Evolutionary conservation across 2,888 invertebrate species (phyloP).

Genomic region (Terebella lapidaria): DNA sequence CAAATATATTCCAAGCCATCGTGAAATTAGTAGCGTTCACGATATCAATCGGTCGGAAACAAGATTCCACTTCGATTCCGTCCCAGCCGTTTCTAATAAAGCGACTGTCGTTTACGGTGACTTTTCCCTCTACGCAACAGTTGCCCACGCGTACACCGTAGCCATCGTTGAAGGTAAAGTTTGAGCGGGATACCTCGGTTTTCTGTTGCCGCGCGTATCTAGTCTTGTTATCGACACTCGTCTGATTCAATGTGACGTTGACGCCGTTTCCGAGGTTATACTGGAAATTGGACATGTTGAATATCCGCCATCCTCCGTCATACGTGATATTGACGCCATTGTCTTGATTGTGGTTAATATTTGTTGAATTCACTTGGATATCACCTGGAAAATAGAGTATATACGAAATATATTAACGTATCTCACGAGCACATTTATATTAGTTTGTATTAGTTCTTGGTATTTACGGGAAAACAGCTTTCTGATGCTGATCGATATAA

Average conservation of each 20-base stretch:
- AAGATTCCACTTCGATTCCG: constrained; percentile 77
- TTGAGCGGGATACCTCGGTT: constrained; percentile 54
- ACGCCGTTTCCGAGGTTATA: constrained; percentile 74
- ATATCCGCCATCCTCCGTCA: constrained; percentile 86
- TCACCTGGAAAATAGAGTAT: constrained; percentile 61
- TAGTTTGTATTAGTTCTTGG: not conserved
- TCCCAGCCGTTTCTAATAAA: constrained; percentile 76
- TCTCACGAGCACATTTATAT: not conserved
- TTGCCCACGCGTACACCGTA: constrained; percentile 88
- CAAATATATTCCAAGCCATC: constrained; percentile 41
- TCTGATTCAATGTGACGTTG: constrained; percentile 31
- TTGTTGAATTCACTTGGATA: constrained; percentile 84
- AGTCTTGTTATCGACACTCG: constrained; percentile 45
- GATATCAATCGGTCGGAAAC: constrained; percentile 61
- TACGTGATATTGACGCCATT: constrained; percentile 88
- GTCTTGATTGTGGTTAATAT: constrained; percentile 73
- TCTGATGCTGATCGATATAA: too few relatives aligned
- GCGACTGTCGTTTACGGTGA: constrained; percentile 80
- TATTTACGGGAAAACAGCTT: not conserved
- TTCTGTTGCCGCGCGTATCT: constrained; percentile 18
- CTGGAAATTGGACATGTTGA: constrained; percentile 78
- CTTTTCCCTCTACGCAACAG: constrained; percentile 57
- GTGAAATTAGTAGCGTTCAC: constrained; percentile 41
- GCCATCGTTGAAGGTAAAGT: constrained; percentile 68
- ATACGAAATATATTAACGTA: not conserved